Base-by-base conservation (phyloP, 2,888 invertebrate species). In the Thera obeliscata region DNA sequence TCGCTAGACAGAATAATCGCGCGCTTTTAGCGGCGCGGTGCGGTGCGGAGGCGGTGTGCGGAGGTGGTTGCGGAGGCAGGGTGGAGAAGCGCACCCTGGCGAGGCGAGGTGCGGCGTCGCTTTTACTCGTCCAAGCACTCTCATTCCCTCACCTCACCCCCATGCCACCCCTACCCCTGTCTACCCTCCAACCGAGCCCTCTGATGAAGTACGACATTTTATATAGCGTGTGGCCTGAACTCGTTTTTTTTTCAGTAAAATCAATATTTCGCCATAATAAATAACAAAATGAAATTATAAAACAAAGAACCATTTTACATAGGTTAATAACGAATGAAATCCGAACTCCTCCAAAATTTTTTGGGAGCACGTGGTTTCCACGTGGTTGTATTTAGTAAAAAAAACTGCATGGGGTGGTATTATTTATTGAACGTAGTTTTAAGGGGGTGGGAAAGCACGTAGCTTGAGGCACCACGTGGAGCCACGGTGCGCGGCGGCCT, bases 1-100 rank as follows among this genome's bases (percentile, higher is more conserved):
- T 70, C 70, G 83, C 84, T 87, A 84, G 91, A 91, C 91, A 87
- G 90, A 88, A 89, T 88, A 90, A 90, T 88, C 88, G 89, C 89
- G 84, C 82, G 81, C 79, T 80, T 80, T 72, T 72, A 75, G 78
- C 81, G 65, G 63, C 76, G 77, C 73, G 77, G 78, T 74, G 73
- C 70, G 72, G 72, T 74, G 62, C 60, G 68, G 57, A 57, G 64
- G 56, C 9, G 9, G 43, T 46, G 78, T 74, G 72, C 70, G 72
- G 71, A 73, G 75, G 64, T 56, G 63, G 38, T 22, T 36, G 62
- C 62, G 66, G 57, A 60, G 64, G 56, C 41, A 69, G 67, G 77
- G 73, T 46, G 75, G 75, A 76, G 57, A 75, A 76, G 76, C 75
- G 57, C 76, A 76, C 75, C 77, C 76, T 77, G 76, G 76, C 77